Conservation (phyloP, 2,888 invertebrate species). For the Xanthostigma xanthostigma region DNA sequence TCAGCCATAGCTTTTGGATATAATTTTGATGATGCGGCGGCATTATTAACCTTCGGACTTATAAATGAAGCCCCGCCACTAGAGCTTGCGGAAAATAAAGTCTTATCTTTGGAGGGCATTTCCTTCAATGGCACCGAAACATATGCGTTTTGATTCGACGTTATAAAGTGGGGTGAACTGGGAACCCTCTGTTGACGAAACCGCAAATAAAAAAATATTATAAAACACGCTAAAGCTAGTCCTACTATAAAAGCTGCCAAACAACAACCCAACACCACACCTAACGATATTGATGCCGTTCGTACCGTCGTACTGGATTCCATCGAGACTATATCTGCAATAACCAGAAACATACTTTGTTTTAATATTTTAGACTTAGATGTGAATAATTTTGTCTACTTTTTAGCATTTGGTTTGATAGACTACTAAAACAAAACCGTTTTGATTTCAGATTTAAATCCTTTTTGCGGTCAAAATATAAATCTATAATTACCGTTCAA, state of each 20-base stretch:
- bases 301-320: constrained; percentile 24
- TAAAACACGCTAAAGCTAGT: constrained; percentile 18
- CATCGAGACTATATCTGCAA: constrained; percentile 9
- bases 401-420: too few relatives aligned
- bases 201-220: constrained; percentile 23
- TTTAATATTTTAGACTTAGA: too few relatives aligned
- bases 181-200: constrained; percentile 42
- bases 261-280: constrained; percentile 16
- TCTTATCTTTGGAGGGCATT: constrained; percentile 33
- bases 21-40: constrained; percentile 40
- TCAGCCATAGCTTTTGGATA: constrained; percentile 57
- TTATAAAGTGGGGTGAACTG: constrained; percentile 67
- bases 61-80: constrained; percentile 19
- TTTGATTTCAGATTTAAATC: too few relatives aligned
- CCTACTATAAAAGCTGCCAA: constrained; percentile 19
- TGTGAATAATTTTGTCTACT: too few relatives aligned
- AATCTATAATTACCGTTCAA: too few relatives aligned
- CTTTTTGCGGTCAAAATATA: too few relatives aligned
- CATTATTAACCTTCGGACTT: constrained; percentile 20
- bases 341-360: not conserved
- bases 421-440: too few relatives aligned
- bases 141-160: constrained; percentile 69
- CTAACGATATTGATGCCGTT: constrained; percentile 14
- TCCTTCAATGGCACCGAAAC: constrained; percentile 71
- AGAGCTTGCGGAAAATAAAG: constrained; percentile 27